Percentiles rank a stretch among this genome's conserved stretches.
Evolutionary conservation across 2,888 invertebrate species (phyloP).

Genomic region (Orthosia gothica): DNA sequence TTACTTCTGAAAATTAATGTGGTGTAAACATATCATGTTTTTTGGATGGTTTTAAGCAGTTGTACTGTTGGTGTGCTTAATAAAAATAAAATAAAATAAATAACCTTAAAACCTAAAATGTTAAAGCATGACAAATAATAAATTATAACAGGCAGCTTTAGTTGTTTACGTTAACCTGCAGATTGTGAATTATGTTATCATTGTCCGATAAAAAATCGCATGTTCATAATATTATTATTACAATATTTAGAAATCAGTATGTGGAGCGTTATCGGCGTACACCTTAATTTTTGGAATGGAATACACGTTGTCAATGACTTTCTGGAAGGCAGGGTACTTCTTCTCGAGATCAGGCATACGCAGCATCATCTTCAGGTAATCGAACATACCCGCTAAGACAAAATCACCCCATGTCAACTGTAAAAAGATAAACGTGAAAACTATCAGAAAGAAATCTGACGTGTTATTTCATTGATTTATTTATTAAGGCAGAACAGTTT

Average conservation of each 20-base stretch:
- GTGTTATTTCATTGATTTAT: too few relatives aligned
- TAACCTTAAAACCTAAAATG: not conserved
- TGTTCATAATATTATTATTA: not conserved
- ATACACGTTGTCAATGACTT: conserved; percentile 75
- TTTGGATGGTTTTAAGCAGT: too few relatives aligned
- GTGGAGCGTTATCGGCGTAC: conserved; percentile 74
- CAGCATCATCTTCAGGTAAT: conserved; percentile 68
- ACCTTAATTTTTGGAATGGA: conserved; percentile 80
- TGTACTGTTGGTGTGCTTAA: too few relatives aligned
- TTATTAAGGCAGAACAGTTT: too few relatives aligned
- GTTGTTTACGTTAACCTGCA: not conserved
- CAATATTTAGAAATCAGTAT: not conserved
- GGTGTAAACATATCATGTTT: not conserved
- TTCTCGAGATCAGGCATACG: conserved; percentile 74
- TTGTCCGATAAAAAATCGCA: not conserved
- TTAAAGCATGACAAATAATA: not conserved
- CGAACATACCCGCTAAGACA: conserved; percentile 70
- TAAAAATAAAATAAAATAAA: too few relatives aligned
- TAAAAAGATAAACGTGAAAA: conserved; percentile 31
- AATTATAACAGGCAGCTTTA: not conserved
- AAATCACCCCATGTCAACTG: conserved; percentile 78
- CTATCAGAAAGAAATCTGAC: not conserved
- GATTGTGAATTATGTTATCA: not conserved
- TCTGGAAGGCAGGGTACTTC: conserved; percentile 80
- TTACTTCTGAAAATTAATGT: conserved; percentile 8